A percentile compares a stretch with the other conserved stretches of the same genome.
Conservation (phyloP, 1,140 invertebrate species). For the Bombus pyrosoma region DNA sequence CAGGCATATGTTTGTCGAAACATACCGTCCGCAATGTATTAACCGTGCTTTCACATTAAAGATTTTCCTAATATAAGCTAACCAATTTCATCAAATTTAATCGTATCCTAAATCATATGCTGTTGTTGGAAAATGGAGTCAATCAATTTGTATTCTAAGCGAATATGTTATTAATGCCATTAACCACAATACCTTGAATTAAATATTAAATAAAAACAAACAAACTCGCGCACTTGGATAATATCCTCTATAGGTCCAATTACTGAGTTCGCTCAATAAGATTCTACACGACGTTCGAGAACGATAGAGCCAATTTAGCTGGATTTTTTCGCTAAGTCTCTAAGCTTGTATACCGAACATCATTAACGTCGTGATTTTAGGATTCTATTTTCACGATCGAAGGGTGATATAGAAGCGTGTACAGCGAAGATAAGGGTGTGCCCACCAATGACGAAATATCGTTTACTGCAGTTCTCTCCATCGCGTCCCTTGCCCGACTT, state of each 20-base stretch:
- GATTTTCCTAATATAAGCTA: neutral
- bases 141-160: neutral
- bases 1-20: no score
- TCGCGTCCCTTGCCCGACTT: conserved; percentile 53
- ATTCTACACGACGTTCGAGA: neutral
- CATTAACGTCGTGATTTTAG: conserved; percentile 56
- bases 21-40: no score
- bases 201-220: neutral
- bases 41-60: neutral
- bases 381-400: conserved; percentile 53
- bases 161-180: no score
- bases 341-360: conserved; percentile 7
- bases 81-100: neutral
- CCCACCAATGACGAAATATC: conserved; percentile 60
- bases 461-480: conserved; percentile 45
- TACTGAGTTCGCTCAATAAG: neutral
- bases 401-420: conserved; percentile 63
- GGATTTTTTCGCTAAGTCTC: conserved; percentile 26
- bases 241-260: neutral
- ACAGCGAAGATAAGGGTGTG: conserved; percentile 60
- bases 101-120: neutral
- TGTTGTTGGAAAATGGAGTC: neutral
- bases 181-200: neutral
- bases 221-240: neutral
- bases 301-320: conserved; percentile 2